phyloP scores from a whole-genome alignment of 2,888 invertebrate species.

The Arrhopalites spinosus region DNA sequence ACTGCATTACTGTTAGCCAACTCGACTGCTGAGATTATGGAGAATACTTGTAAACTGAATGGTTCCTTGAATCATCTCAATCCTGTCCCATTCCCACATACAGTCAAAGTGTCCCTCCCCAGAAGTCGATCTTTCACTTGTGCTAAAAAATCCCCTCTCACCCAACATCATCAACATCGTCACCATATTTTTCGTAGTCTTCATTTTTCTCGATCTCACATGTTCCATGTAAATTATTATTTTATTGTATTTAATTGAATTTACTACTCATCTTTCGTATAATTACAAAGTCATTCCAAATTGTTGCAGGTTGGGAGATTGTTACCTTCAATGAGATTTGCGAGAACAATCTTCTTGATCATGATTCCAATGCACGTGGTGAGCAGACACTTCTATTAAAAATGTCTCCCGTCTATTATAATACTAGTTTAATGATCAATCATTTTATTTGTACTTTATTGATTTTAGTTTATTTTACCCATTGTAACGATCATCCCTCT shows the following conservation, averaged over 20 bases:
- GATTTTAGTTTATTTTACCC: slow-evolving; percentile 56
- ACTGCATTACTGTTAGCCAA: slow-evolving; percentile 46
- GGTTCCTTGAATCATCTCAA: slow-evolving; percentile 46
- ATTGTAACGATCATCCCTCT: slow-evolving; percentile 56
- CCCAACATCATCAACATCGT: slow-evolving; percentile 28
- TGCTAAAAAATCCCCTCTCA: slow-evolving; percentile 48
- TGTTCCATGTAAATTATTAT: slow-evolving; percentile 53
- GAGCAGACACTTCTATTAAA: no score
- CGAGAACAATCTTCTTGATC: slow-evolving; percentile 55
- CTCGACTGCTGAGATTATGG: slow-evolving; percentile 43
- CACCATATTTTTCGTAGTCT: slow-evolving; percentile 53
- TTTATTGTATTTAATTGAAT: neutral
- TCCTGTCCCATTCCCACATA: neutral
- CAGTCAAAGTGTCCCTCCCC: slow-evolving; percentile 29
- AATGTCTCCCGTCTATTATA: no score
- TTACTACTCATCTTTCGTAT: neutral
- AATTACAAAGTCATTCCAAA: neutral
- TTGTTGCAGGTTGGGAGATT: slow-evolving; percentile 51
- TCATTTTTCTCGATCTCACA: slow-evolving; percentile 53
- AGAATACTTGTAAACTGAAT: slow-evolving; percentile 38
- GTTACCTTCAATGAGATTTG: slow-evolving; percentile 56
- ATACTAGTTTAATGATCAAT: no score
- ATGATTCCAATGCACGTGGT: slow-evolving; percentile 54
- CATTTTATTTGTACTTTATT: no score
- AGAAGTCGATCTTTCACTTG: slow-evolving; percentile 50